These are phyloP conservation scores for Mesocricetus auratus DNA, from an alignment of 2,113 vertebrate genomes.

Conservation along the genomic window DNA sequence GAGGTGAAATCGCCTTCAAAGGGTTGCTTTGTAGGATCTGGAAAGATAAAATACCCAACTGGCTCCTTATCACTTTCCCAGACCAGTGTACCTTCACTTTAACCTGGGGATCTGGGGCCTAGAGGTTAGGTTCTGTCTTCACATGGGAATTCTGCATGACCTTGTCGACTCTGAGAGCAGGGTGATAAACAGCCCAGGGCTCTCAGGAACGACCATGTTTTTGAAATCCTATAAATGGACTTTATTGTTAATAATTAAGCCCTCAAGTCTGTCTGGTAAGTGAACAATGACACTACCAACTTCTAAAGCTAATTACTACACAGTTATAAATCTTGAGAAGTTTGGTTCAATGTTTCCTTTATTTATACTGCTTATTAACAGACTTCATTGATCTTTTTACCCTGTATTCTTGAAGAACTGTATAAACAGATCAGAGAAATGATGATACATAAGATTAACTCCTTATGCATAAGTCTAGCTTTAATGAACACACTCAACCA, in stretches of 20 bases:
- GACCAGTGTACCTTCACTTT: not conserved
- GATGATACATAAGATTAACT: conserved; percentile 1
- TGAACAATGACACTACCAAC: conserved; percentile 47
- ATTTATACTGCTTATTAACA: not conserved
- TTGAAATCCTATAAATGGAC: conserved; percentile 86
- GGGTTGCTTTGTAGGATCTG: conserved; percentile 42
- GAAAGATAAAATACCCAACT: conserved; percentile 66
- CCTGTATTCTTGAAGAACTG: not conserved
- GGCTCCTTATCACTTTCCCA: conserved; percentile 65
- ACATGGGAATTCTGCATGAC: conserved; percentile 83
- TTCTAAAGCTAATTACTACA: not conserved
- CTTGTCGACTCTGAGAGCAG: conserved; percentile 83
- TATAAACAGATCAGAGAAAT: not conserved
- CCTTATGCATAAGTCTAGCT: not conserved
- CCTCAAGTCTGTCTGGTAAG: conserved; percentile 63
- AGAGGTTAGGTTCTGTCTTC: conserved; percentile 74
- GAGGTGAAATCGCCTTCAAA: conserved; percentile 61
- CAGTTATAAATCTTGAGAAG: not conserved
- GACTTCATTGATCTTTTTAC: not conserved
- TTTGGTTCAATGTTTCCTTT: conserved; percentile 22
- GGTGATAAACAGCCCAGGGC: conserved; percentile 79
- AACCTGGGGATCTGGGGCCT: conserved; percentile 50
- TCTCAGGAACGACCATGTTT: conserved; percentile 68
- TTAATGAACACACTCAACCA: not conserved
- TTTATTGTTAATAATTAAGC: conserved; percentile 64